Conservation (phyloP, 2,797 vertebrate species). For the Enoplosus armatus region DNA sequence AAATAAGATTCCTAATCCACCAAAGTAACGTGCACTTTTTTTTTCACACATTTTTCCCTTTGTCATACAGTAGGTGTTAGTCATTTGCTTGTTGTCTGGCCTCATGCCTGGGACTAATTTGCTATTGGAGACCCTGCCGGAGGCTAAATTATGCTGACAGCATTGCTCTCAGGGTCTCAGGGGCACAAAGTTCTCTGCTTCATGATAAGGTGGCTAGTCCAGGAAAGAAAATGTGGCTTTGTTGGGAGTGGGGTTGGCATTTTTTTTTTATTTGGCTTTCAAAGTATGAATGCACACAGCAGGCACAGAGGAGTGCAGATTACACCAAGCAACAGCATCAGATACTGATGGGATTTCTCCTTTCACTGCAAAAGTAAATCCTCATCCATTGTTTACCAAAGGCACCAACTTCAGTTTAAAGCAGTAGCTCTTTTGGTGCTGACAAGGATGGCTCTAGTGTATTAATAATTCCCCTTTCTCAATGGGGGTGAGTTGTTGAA, state of each 20-base stretch:
- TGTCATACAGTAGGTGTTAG: slow-evolving; percentile 23
- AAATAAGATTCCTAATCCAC: neutral
- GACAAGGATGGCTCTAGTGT: neutral
- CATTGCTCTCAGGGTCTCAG: slow-evolving; percentile 32
- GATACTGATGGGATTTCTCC: neutral
- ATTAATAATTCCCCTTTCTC: neutral
- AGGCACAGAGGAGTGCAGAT: neutral
- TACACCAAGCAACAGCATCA: neutral
- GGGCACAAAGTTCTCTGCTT: slow-evolving; percentile 16
- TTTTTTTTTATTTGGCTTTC: neutral
- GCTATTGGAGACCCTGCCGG: slow-evolving; percentile 35
- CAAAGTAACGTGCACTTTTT: neutral
- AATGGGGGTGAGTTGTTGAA: neutral
- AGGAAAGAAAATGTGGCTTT: slow-evolving; percentile 17
- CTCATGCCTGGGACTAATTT: slow-evolving; percentile 56
- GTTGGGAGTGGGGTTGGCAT: neutral
- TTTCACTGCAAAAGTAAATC: neutral
- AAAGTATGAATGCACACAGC: neutral
- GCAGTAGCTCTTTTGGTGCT: neutral
- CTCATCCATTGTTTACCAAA: neutral
- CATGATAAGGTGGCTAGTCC: slow-evolving; percentile 10
- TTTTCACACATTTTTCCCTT: neutral
- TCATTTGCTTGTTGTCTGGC: slow-evolving; percentile 15
- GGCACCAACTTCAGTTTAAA: neutral
- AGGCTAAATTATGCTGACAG: slow-evolving; percentile 42